Evolutionary conservation across 30 jellyfish, hydroid and myxozoan species (phyloP).

Genomic region (Hydractinia symbiolongicarpus): DNA sequence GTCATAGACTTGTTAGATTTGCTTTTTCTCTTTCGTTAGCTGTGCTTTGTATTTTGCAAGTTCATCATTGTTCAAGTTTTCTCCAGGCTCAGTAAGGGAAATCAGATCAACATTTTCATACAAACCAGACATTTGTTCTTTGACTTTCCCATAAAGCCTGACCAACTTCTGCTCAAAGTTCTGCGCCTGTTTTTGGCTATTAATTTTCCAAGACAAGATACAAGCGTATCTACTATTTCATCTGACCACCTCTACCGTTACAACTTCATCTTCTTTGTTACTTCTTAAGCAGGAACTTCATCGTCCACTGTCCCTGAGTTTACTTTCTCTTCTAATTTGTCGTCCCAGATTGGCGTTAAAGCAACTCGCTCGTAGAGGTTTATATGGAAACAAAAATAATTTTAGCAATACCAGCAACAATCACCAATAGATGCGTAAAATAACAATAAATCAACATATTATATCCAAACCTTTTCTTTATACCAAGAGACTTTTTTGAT

Average conservation of each 20-base stretch:
- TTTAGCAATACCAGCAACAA: no score
- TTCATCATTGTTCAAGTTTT: constrained; percentile 22
- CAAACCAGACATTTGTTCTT: constrained; percentile 32
- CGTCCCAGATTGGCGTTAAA: no score
- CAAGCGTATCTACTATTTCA: constrained; percentile 22
- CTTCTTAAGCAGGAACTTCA: no score
- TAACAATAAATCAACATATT: no score
- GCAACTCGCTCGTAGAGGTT: no score
- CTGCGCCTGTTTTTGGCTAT: constrained; percentile 28
- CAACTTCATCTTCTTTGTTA: no score
- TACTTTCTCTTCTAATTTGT: no score
- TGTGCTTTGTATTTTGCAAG: constrained; percentile 2
- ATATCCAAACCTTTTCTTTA: no score
- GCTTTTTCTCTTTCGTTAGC: constrained; percentile 25
- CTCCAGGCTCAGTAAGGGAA: constrained; percentile 14
- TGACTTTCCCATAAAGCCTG: constrained; percentile 31
- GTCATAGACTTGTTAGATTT: constrained; percentile 29
- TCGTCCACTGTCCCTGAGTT: no score
- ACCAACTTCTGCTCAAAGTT: constrained; percentile 51
- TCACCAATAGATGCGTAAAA: no score
- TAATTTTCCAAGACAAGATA: constrained; percentile 23
- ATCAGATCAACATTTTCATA: constrained; percentile 45
- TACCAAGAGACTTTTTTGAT: no score
- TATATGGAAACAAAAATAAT: no score
- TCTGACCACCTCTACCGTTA: constrained; percentile 19